Percentiles rank a stretch among this genome's conserved stretches.
These are phyloP conservation scores for Myopa tessellatipennis DNA, from an alignment of 2,888 invertebrate species.

Conservation along the genomic window DNA sequence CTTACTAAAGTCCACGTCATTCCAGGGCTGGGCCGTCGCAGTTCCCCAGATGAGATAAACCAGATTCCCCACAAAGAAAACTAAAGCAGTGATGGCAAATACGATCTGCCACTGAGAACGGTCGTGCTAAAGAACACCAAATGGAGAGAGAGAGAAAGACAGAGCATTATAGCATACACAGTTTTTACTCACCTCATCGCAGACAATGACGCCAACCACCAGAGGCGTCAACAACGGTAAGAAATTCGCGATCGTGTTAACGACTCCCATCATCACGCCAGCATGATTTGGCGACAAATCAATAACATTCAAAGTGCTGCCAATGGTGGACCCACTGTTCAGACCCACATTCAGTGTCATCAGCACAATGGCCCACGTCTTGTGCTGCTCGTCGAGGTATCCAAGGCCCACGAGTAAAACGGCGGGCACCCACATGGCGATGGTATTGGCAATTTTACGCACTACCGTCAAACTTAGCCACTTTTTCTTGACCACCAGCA, in stretches of 20 bases:
- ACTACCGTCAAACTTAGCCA: conserved; percentile 61
- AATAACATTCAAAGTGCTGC: conserved; percentile 71
- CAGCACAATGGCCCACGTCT: conserved; percentile 68
- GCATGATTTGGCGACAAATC: conserved; percentile 75
- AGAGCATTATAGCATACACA: background rate
- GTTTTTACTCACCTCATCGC: conserved; percentile 51
- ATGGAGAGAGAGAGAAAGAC: background rate
- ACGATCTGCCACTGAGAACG: conserved; percentile 78
- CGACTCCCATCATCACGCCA: conserved; percentile 74
- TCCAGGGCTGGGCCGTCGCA: conserved; percentile 77
- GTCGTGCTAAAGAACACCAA: conserved; percentile 58
- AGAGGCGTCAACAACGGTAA: conserved; percentile 73
- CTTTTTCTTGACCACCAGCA: conserved; percentile 65
- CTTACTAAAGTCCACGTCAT: conserved; percentile 70
- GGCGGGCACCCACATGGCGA: conserved; percentile 70
- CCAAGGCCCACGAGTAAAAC: conserved; percentile 70
- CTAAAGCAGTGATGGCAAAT: conserved; percentile 76
- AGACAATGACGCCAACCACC: conserved; percentile 70
- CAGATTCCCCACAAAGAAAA: conserved; percentile 78
- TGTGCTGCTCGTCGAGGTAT: conserved; percentile 65
- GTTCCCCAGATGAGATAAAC: conserved; percentile 78
- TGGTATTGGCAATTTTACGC: conserved; percentile 58
- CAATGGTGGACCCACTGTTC: conserved; percentile 64
- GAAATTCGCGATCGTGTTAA: conserved; percentile 72
- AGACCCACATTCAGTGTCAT: conserved; percentile 71